phyloP scores from a whole-genome alignment of 2,888 invertebrate species.

The Athetis lepigone region DNA sequence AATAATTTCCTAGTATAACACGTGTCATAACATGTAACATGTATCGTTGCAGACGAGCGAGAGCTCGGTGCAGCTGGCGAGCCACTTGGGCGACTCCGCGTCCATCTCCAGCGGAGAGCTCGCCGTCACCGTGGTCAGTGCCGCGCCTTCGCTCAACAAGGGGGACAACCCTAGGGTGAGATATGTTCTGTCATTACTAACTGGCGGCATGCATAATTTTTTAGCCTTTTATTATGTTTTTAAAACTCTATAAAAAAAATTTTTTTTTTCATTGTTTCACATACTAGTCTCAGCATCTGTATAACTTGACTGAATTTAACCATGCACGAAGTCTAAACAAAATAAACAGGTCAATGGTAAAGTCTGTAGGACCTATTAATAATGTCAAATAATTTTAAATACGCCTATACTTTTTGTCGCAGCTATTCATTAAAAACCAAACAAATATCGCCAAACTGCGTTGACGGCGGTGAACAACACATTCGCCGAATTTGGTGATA shows the following conservation, averaged over 20 bases:
- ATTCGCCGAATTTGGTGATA: no score
- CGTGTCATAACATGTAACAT: conserved; percentile 28
- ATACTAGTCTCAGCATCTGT: no score
- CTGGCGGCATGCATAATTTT: not conserved
- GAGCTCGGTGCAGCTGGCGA: conserved; percentile 69
- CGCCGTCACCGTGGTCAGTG: conserved; percentile 64
- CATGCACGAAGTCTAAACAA: no score
- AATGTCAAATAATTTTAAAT: no score
- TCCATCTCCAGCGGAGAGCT: conserved; percentile 77
- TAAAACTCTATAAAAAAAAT: no score
- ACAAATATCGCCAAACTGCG: not conserved
- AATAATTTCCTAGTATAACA: not conserved
- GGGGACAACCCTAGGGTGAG: conserved; percentile 66
- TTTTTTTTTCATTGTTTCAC: no score
- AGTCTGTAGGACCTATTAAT: no score
- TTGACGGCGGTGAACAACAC: no score
- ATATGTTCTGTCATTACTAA: not conserved
- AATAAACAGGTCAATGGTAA: no score
- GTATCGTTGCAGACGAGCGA: conserved; percentile 75
- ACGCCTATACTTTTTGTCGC: not conserved
- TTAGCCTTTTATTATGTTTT: no score
- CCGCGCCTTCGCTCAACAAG: conserved; percentile 45
- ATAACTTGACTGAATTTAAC: no score
- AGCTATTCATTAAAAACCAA: not conserved
- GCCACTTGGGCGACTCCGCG: conserved; percentile 70